Evolutionary conservation across 2,797 vertebrate species (phyloP), one percentile per base, ranked within the genome.

Genomic region (Protosalanx chinensis): DNA sequence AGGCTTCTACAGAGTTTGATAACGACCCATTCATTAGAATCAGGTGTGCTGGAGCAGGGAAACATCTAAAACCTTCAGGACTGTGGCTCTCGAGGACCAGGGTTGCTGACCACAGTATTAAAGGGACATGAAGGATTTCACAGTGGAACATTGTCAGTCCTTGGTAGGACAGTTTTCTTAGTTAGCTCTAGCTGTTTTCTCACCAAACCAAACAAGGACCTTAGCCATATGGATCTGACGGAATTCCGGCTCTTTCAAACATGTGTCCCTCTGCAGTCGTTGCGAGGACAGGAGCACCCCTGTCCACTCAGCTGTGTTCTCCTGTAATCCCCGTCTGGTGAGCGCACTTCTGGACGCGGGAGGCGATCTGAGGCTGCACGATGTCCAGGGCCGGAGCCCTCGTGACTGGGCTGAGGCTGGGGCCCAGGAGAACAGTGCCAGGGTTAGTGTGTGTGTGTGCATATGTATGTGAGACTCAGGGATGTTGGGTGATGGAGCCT

Each of bases 251-350:
- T 61, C 67, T 7, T 58, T 15, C 66, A 3, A 46, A 46, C 12
- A 27, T 27, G 41, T 2, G 41, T 46, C 41, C 18, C 57, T 6
- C 20, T 71, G 0, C 71, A 97, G 95, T 72, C 95, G 94, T 73
- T 95, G 94, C 86, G 87, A 87, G 0, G 93, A 96, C 35, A 85
- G 89, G 46, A 96, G 94, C 80, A 96, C 94, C 2, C 94, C 94
- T 0, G 91, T 96, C 15, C 95, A 96, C 0, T 95, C 95, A 3
- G 95, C 94, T 0, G 93, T 93, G 0, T 94, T 95, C 77, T 96
- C 95, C 2, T 93, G 93, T 57, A 93, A 90, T 53, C 91, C 90
- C 29, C 84, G 90, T 81, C 85, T 95, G 76, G 90, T 96, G 63
- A 93, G 93, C 74, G 87, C 79, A 64, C 75, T 96, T 5, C 72